Evolutionary conservation across 2,113 vertebrate species (phyloP).

Genomic region (Dryoscopus gambensis): DNA sequence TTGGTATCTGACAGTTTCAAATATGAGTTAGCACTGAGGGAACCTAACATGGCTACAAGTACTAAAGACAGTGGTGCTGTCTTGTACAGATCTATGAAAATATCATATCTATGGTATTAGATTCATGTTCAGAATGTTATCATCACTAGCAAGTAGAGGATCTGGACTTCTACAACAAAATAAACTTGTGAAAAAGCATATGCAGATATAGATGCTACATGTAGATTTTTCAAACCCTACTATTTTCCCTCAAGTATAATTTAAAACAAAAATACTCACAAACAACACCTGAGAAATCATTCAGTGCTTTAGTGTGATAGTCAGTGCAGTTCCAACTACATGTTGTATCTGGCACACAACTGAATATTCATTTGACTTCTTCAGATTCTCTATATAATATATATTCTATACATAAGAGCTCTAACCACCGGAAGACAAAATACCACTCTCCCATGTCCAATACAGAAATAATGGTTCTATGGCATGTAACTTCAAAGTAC

Average conservation of each 20-base stretch:
- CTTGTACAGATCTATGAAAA: not conserved
- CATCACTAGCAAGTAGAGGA: not conserved
- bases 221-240: not conserved
- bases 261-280: not conserved
- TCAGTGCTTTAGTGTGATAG: not conserved
- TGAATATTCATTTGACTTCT: not conserved
- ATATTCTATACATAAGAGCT: not conserved
- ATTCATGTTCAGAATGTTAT: not conserved
- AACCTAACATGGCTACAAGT: not conserved
- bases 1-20: not conserved
- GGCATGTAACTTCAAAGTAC: not conserved
- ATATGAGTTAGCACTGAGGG: not conserved
- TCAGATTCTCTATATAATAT: not conserved
- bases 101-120: not conserved
- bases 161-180: not conserved
- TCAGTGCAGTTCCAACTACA: not conserved
- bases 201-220: not conserved
- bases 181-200: not conserved
- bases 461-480: not conserved
- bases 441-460: not conserved
- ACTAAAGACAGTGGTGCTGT: not conserved
- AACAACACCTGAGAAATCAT: not conserved
- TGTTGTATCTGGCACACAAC: not conserved
- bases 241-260: not conserved
- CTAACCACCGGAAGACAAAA: not conserved